Base-by-base conservation (phyloP, 2,888 invertebrate genomes). In the Ophion ellenae region DNA sequence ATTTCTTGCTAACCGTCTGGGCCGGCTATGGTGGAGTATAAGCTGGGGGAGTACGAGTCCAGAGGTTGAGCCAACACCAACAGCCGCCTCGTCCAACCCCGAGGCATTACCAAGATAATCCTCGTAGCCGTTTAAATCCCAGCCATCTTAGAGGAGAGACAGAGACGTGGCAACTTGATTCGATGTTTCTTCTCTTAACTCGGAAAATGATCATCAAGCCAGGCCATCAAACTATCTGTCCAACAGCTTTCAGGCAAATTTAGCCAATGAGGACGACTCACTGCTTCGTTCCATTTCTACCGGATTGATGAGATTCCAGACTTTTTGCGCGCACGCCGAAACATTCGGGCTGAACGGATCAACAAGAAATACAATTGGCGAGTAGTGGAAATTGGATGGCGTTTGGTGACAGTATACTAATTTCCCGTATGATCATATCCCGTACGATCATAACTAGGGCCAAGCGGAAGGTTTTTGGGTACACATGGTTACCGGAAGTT, bases 1-100 rank as follows among this genome's bases (percentile, higher is more conserved):
- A 93, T 92, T 92, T 92, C 92, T 92, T 92, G 92, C 92, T 91
- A 92, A 92, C 91, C 92, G 90, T 92, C 92, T 91, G 90, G 90
- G 92, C 90, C 91, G 89, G 89, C 89, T 90, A 88, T 84, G 88
- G 83, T 86, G 57, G 71, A 84, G 82, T 86, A 90, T 89, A 88
- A 89, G 88, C 88, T 89, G 85, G 79, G 45, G 61, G 78, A 76
- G 81, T 77, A 70, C 77, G 66, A 73, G 84, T 81, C 81, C 79
- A 71, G 80, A 45, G 83, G 74, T 69, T 53, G 76, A 76, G 36
- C 57, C 77, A 73, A 32, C 77, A 61, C 66, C 84, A 79, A 77
- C 73, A n/a, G 79, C 78, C 53, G 24, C 61, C 20, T 79, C 45
- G 59, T 77, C 82, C 74, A 80, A 71, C 64, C 64, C 75, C 75